Conservation (phyloP, 1,140 invertebrate genomes). For the Drosophila sucinea region DNA sequence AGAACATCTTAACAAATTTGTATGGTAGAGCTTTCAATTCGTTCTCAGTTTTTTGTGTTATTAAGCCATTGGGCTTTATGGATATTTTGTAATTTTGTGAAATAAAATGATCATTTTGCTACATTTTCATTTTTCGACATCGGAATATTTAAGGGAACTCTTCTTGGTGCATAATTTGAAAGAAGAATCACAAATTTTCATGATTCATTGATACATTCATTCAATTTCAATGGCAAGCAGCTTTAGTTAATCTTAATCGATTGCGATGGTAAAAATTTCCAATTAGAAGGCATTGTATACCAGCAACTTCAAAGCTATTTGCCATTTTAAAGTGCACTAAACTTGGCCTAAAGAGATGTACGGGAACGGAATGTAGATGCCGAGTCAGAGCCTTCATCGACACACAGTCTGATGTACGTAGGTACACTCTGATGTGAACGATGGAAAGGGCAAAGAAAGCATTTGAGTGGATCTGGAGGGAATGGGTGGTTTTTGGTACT, state of each 20-base stretch:
- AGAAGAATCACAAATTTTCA: too few species aligned
- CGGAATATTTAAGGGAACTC: too few species aligned
- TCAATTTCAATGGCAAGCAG: not conserved
- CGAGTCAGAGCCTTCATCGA: not conserved
- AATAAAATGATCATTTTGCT: too few species aligned
- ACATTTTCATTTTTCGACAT: too few species aligned
- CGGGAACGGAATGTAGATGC: not conserved
- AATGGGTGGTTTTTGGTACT: not conserved
- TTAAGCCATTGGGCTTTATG: too few species aligned
- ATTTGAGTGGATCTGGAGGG: not conserved
- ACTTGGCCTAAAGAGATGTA: slow-evolving; percentile 4
- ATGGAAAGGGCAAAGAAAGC: slow-evolving; percentile 16
- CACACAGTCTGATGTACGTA: slow-evolving; percentile 40
- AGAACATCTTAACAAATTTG: too few species aligned
- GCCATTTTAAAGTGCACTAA: slow-evolving; percentile 56
- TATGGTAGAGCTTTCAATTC: too few species aligned
- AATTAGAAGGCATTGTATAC: too few species aligned
- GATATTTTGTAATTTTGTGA: too few species aligned
- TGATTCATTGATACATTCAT: too few species aligned
- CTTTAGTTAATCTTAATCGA: not conserved
- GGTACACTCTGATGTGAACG: slow-evolving; percentile 29
- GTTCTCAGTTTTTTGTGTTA: too few species aligned
- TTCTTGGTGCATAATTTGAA: too few species aligned
- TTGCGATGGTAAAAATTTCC: not conserved
- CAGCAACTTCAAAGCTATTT: not conserved